Evolutionary conservation across 2,797 vertebrate genomes (phyloP).

Genomic region (Helostoma temminkii): DNA sequence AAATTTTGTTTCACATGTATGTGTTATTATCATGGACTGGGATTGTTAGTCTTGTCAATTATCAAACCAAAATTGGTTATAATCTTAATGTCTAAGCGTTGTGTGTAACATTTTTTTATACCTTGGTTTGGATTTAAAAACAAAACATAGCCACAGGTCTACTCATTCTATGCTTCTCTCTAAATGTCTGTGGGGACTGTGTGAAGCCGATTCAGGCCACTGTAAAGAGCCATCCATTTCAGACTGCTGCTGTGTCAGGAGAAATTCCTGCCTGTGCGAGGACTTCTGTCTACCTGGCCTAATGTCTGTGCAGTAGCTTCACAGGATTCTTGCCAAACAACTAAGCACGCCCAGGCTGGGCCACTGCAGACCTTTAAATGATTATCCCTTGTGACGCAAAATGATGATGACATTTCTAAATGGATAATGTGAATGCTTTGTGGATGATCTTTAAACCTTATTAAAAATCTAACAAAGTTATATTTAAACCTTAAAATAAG

Average conservation of each 20-base stretch:
- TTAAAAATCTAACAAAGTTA: not conserved
- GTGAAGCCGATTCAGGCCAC: conserved; percentile 50
- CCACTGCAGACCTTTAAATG: conserved; percentile 35
- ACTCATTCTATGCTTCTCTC: conserved; percentile 28
- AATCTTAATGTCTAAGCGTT: not conserved
- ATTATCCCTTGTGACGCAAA: conserved; percentile 22
- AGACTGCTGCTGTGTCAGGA: conserved; percentile 70
- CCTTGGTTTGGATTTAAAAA: conserved; percentile 2
- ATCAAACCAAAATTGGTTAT: not conserved
- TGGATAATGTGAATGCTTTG: not conserved
- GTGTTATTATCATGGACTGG: too few relatives aligned
- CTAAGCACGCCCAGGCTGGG: conserved; percentile 32
- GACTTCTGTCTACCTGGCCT: conserved; percentile 70
- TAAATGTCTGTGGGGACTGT: conserved; percentile 19
- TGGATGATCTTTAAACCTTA: not conserved
- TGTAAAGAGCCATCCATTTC: conserved; percentile 60
- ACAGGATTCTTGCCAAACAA: conserved; percentile 55
- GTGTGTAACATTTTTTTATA: not conserved
- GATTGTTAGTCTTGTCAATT: too few relatives aligned
- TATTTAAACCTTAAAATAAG: not conserved
- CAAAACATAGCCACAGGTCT: conserved; percentile 8
- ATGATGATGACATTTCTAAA: conserved; percentile 6
- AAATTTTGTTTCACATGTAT: too few relatives aligned
- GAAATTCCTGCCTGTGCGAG: conserved; percentile 72
- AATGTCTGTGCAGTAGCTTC: conserved; percentile 66